phyloP scores from a whole-genome alignment of 2,113 vertebrate genomes.

The Chaetura pelagica region DNA sequence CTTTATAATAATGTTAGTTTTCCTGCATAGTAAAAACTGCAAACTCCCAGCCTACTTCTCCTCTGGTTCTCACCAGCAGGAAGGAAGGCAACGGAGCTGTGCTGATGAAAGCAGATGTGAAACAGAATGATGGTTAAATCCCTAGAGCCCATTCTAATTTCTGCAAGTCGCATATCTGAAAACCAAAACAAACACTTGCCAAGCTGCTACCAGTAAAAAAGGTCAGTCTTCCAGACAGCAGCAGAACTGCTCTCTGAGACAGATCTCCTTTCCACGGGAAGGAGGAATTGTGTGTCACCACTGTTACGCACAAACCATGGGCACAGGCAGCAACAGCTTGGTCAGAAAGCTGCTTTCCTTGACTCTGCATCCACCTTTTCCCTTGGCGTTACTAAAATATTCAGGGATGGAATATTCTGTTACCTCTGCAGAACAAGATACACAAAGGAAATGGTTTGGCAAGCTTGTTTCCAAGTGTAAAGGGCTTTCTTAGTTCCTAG shows the following conservation, averaged over 20 bases:
- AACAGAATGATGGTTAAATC: not conserved
- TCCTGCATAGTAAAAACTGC: not conserved
- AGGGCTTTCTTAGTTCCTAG: slow-evolving; percentile 46
- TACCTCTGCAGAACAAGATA: slow-evolving; percentile 59
- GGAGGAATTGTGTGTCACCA: slow-evolving; percentile 4
- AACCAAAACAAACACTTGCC: slow-evolving; percentile 30
- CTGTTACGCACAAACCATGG: not conserved
- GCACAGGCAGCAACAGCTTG: slow-evolving; percentile 16
- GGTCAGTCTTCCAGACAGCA: not conserved
- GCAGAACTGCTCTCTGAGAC: not conserved
- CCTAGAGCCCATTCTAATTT: not conserved
- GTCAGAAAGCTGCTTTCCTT: slow-evolving; percentile 36
- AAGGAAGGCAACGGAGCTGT: not conserved
- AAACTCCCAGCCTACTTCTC: not conserved
- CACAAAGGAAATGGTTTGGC: slow-evolving; percentile 54
- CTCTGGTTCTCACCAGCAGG: not conserved
- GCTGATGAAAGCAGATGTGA: slow-evolving; percentile 20
- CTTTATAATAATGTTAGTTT: slow-evolving; percentile 37
- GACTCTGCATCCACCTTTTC: slow-evolving; percentile 30
- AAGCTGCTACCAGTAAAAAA: not conserved
- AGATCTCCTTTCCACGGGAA: slow-evolving; percentile 3
- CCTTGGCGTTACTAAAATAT: slow-evolving; percentile 56
- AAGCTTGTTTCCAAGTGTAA: slow-evolving; percentile 59
- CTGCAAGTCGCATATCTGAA: not conserved
- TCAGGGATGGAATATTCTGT: slow-evolving; percentile 64